Percentiles rank a stretch among this genome's conserved stretches.
These are phyloP conservation scores for Petrocephalus microphthalmus DNA, from an alignment of 2,113 vertebrate genomes.

Conservation along the genomic window DNA sequence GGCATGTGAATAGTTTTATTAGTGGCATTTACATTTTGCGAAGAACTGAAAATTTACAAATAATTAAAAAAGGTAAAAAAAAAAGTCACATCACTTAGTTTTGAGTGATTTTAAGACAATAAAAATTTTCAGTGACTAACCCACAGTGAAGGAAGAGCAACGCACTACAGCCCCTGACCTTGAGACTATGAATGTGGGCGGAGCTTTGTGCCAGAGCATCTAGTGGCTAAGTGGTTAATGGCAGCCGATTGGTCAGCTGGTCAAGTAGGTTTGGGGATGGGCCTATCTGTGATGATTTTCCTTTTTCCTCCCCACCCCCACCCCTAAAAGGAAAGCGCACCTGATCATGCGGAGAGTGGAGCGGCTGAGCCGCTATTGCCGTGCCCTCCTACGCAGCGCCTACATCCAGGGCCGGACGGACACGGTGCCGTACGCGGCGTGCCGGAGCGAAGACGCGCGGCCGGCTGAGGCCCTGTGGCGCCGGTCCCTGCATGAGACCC, in stretches of 20 bases:
- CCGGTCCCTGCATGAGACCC: conserved; percentile 82
- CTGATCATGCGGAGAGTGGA: conserved; percentile 85
- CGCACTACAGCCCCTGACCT: background rate
- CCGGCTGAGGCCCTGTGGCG: conserved; percentile 74
- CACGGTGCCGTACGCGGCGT: conserved; percentile 83
- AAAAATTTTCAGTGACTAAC: background rate
- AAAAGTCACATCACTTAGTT: background rate
- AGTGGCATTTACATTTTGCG: background rate
- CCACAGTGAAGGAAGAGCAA: background rate
- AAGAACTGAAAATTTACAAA: background rate
- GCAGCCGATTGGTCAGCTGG: background rate
- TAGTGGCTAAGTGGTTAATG: background rate
- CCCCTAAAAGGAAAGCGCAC: conserved; percentile 78
- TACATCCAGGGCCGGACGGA: conserved; percentile 94
- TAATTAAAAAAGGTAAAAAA: no score
- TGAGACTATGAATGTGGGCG: background rate
- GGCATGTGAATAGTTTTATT: background rate
- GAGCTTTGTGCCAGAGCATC: background rate
- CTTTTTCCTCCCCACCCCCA: background rate
- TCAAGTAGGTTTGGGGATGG: background rate
- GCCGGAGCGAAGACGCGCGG: conserved; percentile 78
- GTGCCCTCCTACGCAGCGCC: conserved; percentile 77
- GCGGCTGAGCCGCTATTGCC: conserved; percentile 83
- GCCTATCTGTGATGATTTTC: background rate
- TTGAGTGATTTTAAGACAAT: background rate